These are phyloP conservation scores for Neocrepidodera transversa DNA, from an alignment of 2,888 invertebrate genomes.

Conservation along the genomic window DNA sequence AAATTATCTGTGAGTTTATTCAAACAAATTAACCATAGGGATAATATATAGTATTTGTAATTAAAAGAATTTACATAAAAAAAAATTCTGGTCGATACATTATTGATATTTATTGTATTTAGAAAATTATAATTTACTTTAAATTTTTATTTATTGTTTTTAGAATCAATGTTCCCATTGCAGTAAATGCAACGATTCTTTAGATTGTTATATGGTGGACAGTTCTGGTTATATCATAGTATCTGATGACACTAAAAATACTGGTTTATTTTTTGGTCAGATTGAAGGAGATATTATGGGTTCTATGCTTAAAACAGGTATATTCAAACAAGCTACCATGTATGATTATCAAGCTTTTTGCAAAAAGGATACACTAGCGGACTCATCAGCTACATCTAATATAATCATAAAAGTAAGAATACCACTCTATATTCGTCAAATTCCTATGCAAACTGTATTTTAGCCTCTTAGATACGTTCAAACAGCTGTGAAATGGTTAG, in stretches of 20 bases:
- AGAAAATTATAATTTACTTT: neutral
- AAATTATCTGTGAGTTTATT: constrained; percentile 57
- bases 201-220: constrained; percentile 89
- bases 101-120: too few relatives aligned
- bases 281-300: constrained; percentile 80
- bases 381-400: constrained; percentile 50
- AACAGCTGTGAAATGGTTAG: constrained; percentile 60
- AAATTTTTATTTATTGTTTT: constrained; percentile 29
- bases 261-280: constrained; percentile 87
- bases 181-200: constrained; percentile 66
- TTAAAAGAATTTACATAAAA: too few relatives aligned
- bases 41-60: too few relatives aligned
- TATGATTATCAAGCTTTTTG: constrained; percentile 89
- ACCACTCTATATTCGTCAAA: neutral
- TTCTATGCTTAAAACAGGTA: constrained; percentile 72
- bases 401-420: constrained; percentile 52
- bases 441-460: constrained; percentile 33
- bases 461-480: constrained; percentile 60
- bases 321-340: constrained; percentile 78
- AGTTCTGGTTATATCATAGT: constrained; percentile 88
- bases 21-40: too few relatives aligned
- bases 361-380: constrained; percentile 56
- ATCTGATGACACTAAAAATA: constrained; percentile 68
- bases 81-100: too few relatives aligned
- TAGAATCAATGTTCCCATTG: constrained; percentile 62